Conservation (phyloP, 1,140 invertebrate species). For the Neelides sp. region DNA sequence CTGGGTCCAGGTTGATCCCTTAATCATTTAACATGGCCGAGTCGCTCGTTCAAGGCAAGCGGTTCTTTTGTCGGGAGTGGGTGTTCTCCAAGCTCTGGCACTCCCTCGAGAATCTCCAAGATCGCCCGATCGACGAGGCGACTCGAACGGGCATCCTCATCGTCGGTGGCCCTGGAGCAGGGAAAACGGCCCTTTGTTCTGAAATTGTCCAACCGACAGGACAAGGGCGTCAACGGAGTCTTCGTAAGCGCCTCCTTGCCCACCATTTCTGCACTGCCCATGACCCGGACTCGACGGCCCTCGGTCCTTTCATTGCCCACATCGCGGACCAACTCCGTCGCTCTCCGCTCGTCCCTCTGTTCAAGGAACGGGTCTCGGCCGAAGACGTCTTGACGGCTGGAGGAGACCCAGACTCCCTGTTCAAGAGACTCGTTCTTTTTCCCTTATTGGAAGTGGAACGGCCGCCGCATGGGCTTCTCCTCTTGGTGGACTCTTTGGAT, state of each 20-base stretch:
- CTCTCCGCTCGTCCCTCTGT: conserved; percentile 43
- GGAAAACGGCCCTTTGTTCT: conserved; percentile 60
- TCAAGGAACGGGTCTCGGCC: conserved; percentile 64
- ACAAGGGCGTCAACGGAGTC: conserved; percentile 56
- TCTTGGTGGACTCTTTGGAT: conserved; percentile 85
- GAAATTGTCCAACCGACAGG: conserved; percentile 62
- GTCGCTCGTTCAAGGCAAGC: conserved; percentile 41
- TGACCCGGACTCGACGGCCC: conserved; percentile 50
- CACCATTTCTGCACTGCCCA: conserved; percentile 67
- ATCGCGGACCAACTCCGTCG: conserved; percentile 66
- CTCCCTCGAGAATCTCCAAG: conserved; percentile 55
- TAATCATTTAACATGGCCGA: conserved; percentile 24
- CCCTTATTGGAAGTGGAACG: conserved; percentile 70
- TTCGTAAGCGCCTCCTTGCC: conserved; percentile 63
- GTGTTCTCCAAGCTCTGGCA: conserved; percentile 85
- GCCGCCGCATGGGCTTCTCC: conserved; percentile 61
- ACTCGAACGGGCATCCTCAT: conserved; percentile 56
- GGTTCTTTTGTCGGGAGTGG: conserved; percentile 79
- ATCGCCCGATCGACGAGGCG: conserved; percentile 53
- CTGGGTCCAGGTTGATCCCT: no score
- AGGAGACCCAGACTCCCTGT: conserved; percentile 70
- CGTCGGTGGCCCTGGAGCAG: conserved; percentile 76
- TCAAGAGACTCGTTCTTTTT: conserved; percentile 75
- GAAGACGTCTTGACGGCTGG: conserved; percentile 41
- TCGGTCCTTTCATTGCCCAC: conserved; percentile 67